phyloP scores from a whole-genome alignment of 2,797 vertebrate species.

The Knipowitschia caucasica region DNA sequence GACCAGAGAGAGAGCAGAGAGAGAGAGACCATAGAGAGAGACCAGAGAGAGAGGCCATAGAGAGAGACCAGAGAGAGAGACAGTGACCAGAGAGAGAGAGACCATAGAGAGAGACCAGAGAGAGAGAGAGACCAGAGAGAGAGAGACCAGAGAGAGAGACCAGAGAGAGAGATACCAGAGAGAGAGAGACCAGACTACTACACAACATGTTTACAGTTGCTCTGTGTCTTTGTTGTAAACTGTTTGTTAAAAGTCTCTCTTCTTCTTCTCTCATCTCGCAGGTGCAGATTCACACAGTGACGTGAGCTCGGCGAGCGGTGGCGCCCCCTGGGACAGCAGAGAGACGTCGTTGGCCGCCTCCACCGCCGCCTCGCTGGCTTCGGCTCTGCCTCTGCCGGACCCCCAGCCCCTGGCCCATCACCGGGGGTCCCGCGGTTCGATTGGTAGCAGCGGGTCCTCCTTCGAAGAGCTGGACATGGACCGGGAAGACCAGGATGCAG shows the following conservation, averaged over 20 bases:
- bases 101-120: too few relatives aligned
- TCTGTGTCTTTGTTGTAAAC: too few relatives aligned
- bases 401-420: constrained; percentile 61
- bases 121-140: too few relatives aligned
- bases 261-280: constrained; percentile 31
- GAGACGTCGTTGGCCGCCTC: constrained; percentile 82
- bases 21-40: too few relatives aligned
- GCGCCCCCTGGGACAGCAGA: constrained; percentile 82
- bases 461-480: constrained; percentile 97
- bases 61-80: too few relatives aligned
- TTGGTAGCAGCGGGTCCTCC: constrained; percentile 90
- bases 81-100: too few relatives aligned
- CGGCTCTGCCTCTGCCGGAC: constrained; percentile 67
- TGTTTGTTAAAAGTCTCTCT: not conserved
- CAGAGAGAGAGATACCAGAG: too few relatives aligned
- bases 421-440: constrained; percentile 78
- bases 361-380: constrained; percentile 70
- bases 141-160: too few relatives aligned
- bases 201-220: too few relatives aligned
- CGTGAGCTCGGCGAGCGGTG: constrained; percentile 80
- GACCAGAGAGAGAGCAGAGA: too few relatives aligned
- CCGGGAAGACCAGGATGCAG: constrained; percentile 65
- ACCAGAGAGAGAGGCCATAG: too few relatives aligned
- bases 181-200: too few relatives aligned
- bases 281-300: constrained; percentile 83